Evolutionary conservation across 2,888 invertebrate genomes (phyloP).

Genomic region (Flexamia atlantica): DNA sequence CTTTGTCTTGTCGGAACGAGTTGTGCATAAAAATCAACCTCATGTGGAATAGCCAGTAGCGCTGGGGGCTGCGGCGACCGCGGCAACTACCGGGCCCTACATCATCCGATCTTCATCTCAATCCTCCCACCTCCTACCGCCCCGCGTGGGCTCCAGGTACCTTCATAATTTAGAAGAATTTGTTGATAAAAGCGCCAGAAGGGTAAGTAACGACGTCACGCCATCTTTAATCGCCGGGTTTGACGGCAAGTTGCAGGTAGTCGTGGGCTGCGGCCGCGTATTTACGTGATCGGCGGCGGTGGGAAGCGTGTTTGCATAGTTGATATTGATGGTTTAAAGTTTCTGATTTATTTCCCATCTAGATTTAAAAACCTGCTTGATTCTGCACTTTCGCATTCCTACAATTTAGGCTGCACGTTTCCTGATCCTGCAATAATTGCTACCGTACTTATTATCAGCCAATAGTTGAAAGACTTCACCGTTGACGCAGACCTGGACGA

Average conservation of each 20-base stretch:
- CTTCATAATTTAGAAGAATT: conserved; percentile 25
- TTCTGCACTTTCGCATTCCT: too few relatives aligned
- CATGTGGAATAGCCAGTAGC: not conserved
- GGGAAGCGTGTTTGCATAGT: not conserved
- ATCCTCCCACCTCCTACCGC: conserved; percentile 34
- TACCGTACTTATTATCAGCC: too few relatives aligned
- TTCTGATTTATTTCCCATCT: too few relatives aligned
- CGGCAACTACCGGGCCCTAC: conserved; percentile 12
- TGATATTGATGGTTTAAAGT: too few relatives aligned
- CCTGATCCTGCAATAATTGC: too few relatives aligned
- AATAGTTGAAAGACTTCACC: too few relatives aligned
- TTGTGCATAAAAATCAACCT: conserved; percentile 46
- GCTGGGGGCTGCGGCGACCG: not conserved
- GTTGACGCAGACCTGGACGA: too few relatives aligned
- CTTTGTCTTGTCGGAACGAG: conserved; percentile 51
- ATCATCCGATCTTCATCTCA: conserved; percentile 37
- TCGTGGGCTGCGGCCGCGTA: not conserved
- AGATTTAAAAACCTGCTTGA: too few relatives aligned
- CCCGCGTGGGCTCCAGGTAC: conserved; percentile 31
- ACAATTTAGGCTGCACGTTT: too few relatives aligned
- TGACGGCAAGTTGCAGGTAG: not conserved
- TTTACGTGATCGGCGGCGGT: not conserved
- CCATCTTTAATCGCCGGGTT: not conserved
- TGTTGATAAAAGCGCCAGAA: conserved; percentile 48
- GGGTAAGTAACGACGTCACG: conserved; percentile 25